Base-by-base conservation (phyloP, 1,140 invertebrate species). In the Nasonia vitripennis region DNA sequence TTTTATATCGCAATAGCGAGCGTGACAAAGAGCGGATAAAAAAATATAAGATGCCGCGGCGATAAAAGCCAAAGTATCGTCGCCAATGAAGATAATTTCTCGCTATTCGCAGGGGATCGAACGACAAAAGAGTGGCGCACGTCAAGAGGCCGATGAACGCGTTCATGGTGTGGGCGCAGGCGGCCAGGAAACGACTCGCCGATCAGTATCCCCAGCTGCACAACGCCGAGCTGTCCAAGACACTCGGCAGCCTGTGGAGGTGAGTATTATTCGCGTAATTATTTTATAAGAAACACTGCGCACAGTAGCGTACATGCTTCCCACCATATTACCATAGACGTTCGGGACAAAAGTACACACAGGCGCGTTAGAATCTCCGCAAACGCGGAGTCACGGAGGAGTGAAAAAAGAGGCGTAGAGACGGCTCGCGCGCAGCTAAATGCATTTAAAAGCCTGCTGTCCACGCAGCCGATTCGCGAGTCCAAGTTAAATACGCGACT, bases 151-250 rank as follows among this genome's bases (percentile, higher is more conserved):
- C 98, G 0, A 99, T 98, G 98, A 99, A 99, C 90, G 98, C 98
- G 0, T 98, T 98, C 90, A 98, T 99, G 98, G 98, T 99, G n/a
- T 99, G 98, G 97, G 98, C 98, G 1, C 98, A 98, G 90, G 98
- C 98, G 11, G 98, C 98, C n/a, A 94, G 98, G 79, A 94, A 96
- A 81, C 95, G 96, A 90, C 95, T 99, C 71, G 97, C 98, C 5
- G 97, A 98, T 90, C 97, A 98, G 90, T 96, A 98, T 93, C 98
- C 98, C 0, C 96, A 98, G 87, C 94, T 98, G 23, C 98, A 99
- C 93, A 99, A 99, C 91, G 98, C 98, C 0, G 98, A 99, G 91
- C 94, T 98, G 37, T 98, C 97, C 91, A 98, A 98, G 93, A 98
- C 96, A 1, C 94, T 99, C 0, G 98, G 98, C 74, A 96, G 97